Evolutionary conservation across 2,888 invertebrate species (phyloP).

Genomic region (Conomelus anceps): DNA sequence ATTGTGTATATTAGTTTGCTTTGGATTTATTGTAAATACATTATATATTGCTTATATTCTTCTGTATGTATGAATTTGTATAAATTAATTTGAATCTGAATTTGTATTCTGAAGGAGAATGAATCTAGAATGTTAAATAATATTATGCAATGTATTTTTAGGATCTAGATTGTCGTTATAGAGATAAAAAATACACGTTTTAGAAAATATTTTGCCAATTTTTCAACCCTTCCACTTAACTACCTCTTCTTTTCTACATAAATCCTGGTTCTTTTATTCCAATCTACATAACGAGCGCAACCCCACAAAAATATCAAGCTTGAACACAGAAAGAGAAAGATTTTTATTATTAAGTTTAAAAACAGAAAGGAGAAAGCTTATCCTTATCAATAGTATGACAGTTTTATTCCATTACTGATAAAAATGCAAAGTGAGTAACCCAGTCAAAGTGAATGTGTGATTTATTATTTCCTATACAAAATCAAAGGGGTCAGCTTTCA

Average conservation of each 20-base stretch:
- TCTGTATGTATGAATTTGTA: too few species aligned
- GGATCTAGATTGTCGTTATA: not conserved
- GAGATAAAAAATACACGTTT: not conserved
- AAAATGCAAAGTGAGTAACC: not conserved
- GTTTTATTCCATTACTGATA: not conserved
- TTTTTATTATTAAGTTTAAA: too few species aligned
- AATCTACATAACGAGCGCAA: not conserved
- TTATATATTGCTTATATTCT: too few species aligned
- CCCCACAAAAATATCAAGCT: too few species aligned
- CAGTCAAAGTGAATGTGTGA: not conserved
- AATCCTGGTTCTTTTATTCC: not conserved
- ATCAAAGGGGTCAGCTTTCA: not conserved
- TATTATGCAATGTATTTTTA: too few species aligned
- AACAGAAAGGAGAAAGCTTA: too few species aligned
- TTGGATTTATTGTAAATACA: too few species aligned
- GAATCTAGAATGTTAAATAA: too few species aligned
- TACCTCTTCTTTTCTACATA: not conserved
- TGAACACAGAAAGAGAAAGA: too few species aligned
- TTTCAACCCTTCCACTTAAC: not conserved
- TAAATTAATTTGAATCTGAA: not conserved
- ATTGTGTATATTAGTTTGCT: too few species aligned
- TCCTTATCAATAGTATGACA: not conserved
- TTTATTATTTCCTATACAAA: not conserved
- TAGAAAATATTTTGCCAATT: not conserved
- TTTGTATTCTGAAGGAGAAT: not conserved